phyloP scores from a whole-genome alignment of 2,888 invertebrate species.

The Liodrosophila aerea region DNA sequence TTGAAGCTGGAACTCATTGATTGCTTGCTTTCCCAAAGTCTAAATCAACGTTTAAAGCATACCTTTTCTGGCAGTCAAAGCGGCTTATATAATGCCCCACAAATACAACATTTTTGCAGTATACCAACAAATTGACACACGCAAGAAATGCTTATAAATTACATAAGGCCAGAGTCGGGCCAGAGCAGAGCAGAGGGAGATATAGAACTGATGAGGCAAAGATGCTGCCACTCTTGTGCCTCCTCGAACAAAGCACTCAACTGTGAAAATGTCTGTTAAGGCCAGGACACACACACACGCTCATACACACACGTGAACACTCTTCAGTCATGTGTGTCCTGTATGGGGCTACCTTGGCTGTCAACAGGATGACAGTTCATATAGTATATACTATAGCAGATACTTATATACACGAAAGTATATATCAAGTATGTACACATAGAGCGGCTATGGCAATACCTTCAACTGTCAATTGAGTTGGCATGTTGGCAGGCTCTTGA shows the following conservation, averaged over 20 bases:
- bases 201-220: background rate
- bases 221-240: constrained; percentile 40
- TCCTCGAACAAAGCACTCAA: constrained; percentile 69
- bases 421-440: constrained; percentile 35
- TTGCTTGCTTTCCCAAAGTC: too few species aligned
- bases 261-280: constrained; percentile 78
- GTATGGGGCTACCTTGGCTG: constrained; percentile 67
- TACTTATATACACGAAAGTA: constrained; percentile 2
- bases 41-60: constrained; percentile 51
- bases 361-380: constrained; percentile 77
- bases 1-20: constrained; percentile 29
- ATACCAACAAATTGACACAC: constrained; percentile 56
- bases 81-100: constrained; percentile 56
- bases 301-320: constrained; percentile 21
- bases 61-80: constrained; percentile 42
- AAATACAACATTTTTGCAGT: constrained; percentile 66
- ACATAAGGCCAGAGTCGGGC: constrained; percentile 48
- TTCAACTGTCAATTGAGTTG: constrained; percentile 75
- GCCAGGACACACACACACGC: constrained; percentile 56
- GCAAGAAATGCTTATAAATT: constrained; percentile 73
- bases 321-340: constrained; percentile 57
- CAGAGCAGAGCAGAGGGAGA: constrained; percentile 2
- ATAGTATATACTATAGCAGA: constrained; percentile 43
- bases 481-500: constrained; percentile 76
- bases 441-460: constrained; percentile 34